Percentiles rank a stretch among this genome's conserved stretches.
These are phyloP conservation scores for Heliconius charithonia DNA, from an alignment of 2,888 invertebrate species.

Conservation along the genomic window DNA sequence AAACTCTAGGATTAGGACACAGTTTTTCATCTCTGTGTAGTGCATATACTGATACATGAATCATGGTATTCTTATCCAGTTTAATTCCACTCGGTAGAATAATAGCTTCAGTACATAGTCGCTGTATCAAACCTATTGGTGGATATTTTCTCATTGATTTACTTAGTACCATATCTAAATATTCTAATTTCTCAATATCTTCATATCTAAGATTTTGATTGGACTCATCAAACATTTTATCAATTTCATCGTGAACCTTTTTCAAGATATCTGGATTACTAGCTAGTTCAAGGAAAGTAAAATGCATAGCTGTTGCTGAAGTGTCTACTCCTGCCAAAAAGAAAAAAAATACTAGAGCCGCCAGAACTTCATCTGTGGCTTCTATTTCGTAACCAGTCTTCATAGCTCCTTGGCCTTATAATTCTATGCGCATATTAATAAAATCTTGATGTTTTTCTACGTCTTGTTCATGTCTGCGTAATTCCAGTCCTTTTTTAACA, in stretches of 20 bases:
- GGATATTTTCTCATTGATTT: constrained; percentile 76
- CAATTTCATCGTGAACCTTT: constrained; percentile 59
- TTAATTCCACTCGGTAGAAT: constrained; percentile 56
- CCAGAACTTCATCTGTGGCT: constrained; percentile 60
- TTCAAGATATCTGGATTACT: constrained; percentile 61
- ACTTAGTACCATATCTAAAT: constrained; percentile 63
- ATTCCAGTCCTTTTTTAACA: constrained; percentile 47
- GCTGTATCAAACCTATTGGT: constrained; percentile 62
- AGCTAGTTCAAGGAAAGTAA: constrained; percentile 62
- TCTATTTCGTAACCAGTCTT: constrained; percentile 48
- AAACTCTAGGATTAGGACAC: constrained; percentile 54
- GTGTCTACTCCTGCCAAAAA: constrained; percentile 74
- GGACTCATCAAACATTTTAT: constrained; percentile 55
- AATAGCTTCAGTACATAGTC: constrained; percentile 60
- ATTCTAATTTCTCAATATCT: constrained; percentile 60
- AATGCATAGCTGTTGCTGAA: constrained; percentile 63
- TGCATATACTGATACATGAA: constrained; percentile 50
- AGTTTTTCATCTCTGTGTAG: constrained; percentile 61
- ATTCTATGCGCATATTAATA: constrained; percentile 49
- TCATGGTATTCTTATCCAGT: constrained; percentile 52
- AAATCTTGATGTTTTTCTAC: constrained; percentile 51
- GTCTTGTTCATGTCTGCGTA: constrained; percentile 35
- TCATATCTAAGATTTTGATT: constrained; percentile 61
- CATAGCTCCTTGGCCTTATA: constrained; percentile 49
- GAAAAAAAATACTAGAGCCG: constrained; percentile 76